Evolutionary conservation across 2,797 vertebrate species (phyloP).

Genomic region (Coregonus ussuriensis): DNA sequence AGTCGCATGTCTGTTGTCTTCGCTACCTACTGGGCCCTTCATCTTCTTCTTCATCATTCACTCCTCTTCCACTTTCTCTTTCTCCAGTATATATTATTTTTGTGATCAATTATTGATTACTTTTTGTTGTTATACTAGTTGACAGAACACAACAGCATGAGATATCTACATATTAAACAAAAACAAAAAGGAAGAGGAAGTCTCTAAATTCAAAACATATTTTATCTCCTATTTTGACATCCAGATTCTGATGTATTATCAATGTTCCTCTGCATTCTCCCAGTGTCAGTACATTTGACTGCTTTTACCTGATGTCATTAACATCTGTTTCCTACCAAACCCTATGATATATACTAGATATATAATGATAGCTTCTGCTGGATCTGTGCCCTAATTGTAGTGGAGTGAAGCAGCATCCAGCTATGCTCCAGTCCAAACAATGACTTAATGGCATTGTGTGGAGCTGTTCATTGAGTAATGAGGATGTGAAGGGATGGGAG

Average conservation of each 20-base stretch:
- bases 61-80: constrained; percentile 38
- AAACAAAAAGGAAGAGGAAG: background rate
- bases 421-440: background rate
- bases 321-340: too few relatives aligned
- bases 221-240: background rate
- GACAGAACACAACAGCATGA: background rate
- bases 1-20: constrained; percentile 44
- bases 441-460: background rate
- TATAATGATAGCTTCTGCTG: background rate
- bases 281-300: too few relatives aligned
- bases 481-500: background rate
- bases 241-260: too few relatives aligned
- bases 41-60: background rate
- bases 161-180: background rate
- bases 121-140: background rate
- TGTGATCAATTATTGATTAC: background rate
- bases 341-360: background rate
- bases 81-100: background rate
- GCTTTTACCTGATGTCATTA: too few relatives aligned
- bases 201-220: too few relatives aligned
- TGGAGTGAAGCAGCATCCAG: background rate
- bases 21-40: background rate
- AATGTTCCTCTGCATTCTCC: too few relatives aligned
- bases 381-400: background rate
- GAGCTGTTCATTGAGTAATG: background rate